Evolutionary conservation across 2,888 invertebrate genomes (phyloP).

Genomic region (Dicycla oo): DNA sequence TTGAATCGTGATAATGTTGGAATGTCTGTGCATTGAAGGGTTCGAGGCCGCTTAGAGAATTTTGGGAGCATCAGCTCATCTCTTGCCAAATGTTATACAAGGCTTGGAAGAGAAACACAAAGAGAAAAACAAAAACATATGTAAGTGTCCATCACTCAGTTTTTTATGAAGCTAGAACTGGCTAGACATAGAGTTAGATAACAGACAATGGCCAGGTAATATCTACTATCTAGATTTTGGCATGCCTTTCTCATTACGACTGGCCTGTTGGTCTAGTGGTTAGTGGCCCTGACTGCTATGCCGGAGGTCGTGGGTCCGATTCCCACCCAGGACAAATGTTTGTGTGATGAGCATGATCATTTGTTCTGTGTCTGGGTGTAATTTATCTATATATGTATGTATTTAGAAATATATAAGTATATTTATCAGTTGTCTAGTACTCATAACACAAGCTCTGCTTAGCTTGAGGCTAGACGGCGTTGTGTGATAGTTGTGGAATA

Average conservation of each 20-base stretch:
- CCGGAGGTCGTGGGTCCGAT: too few species aligned
- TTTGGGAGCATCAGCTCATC: slow-evolving; percentile 28
- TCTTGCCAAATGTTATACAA: slow-evolving; percentile 57
- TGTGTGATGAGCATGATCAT: too few species aligned
- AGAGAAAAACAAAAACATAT: slow-evolving; percentile 41
- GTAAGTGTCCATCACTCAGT: slow-evolving; percentile 43
- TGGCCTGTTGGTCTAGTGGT: too few species aligned
- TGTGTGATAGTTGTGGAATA: too few species aligned
- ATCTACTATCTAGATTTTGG: background rate
- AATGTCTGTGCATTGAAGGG: slow-evolving; percentile 48
- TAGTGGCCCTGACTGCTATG: too few species aligned
- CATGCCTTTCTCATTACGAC: background rate
- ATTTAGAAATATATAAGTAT: too few species aligned
- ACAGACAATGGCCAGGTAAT: slow-evolving; percentile 32
- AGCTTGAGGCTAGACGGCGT: too few species aligned
- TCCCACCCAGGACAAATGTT: too few species aligned
- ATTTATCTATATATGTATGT: too few species aligned
- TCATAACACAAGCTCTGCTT: too few species aligned
- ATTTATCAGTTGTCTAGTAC: too few species aligned
- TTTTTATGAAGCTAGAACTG: slow-evolving; percentile 25
- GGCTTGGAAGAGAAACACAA: slow-evolving; percentile 25
- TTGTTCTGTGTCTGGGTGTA: too few species aligned
- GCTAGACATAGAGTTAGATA: slow-evolving; percentile 21
- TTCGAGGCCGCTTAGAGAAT: slow-evolving; percentile 33
- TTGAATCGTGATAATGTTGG: slow-evolving; percentile 61